phyloP scores from a whole-genome alignment of 2,797 vertebrate species.

The Neosilurus mollespiculum region DNA sequence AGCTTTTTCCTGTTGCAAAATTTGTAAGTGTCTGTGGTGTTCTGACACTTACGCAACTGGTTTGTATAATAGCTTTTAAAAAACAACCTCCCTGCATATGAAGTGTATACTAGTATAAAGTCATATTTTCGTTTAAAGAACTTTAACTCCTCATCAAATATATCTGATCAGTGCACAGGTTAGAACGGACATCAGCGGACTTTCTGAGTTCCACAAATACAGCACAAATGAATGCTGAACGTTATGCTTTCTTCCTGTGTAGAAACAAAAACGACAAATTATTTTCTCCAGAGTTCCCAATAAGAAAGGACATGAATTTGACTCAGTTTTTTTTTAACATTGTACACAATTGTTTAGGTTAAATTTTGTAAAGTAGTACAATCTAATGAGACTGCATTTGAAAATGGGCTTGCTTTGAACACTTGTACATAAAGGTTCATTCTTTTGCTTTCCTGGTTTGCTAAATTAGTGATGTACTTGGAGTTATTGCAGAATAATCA shows the following conservation, averaged over 20 bases:
- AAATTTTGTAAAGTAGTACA: too few species aligned
- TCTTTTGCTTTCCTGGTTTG: neutral
- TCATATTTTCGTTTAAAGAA: neutral
- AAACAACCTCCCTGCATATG: neutral
- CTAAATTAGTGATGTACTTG: neutral
- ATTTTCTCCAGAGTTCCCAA: neutral
- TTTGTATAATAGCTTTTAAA: neutral
- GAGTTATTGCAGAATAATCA: neutral
- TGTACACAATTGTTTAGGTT: neutral
- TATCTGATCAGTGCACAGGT: neutral
- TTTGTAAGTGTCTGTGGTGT: neutral
- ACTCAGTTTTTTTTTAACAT: neutral
- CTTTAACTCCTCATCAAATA: neutral
- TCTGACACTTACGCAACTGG: neutral
- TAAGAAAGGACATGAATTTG: neutral
- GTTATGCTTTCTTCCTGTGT: neutral
- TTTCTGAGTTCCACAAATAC: neutral
- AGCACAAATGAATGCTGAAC: neutral
- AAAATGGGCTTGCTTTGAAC: neutral
- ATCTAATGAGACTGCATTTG: neutral
- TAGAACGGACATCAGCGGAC: neutral
- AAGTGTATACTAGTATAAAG: neutral
- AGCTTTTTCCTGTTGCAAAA: constrained; percentile 27
- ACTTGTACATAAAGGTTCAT: neutral
- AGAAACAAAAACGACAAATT: neutral